These are phyloP conservation scores for Picathartes gymnocephalus DNA, from an alignment of 2,113 vertebrate species.

Conservation along the genomic window DNA sequence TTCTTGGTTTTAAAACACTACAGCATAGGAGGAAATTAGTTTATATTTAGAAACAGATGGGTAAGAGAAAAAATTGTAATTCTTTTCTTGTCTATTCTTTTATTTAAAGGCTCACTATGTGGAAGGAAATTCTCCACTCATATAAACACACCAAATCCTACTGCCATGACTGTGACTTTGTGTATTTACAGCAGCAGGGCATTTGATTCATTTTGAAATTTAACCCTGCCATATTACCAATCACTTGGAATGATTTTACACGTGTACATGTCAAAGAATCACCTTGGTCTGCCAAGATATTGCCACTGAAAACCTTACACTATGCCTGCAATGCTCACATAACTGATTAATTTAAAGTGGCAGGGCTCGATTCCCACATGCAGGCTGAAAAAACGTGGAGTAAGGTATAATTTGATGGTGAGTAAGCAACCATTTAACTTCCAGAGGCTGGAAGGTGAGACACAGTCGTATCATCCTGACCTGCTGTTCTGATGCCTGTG, in stretches of 20 bases:
- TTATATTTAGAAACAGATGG: neutral
- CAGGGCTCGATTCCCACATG: neutral
- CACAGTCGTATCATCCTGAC: neutral
- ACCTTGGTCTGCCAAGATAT: neutral
- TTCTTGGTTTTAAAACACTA: slow-evolving; percentile 21
- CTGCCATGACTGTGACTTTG: neutral
- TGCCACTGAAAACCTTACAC: neutral
- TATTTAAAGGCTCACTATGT: neutral
- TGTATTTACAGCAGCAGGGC: neutral
- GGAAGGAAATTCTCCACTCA: neutral
- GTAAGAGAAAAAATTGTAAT: neutral
- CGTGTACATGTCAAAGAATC: neutral
- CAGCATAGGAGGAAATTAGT: neutral
- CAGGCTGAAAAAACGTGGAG: neutral
- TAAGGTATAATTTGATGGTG: neutral
- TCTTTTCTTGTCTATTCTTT: neutral
- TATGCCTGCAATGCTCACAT: neutral
- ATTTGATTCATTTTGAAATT: neutral
- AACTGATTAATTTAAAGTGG: neutral
- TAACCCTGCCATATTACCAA: neutral
- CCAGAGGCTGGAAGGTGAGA: neutral
- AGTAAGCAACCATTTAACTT: neutral
- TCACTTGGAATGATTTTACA: neutral
- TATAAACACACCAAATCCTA: neutral
- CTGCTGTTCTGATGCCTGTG: neutral